Base-by-base conservation (phyloP, 92 coral and sea anemone genomes). In the Porites cylindrica region DNA sequence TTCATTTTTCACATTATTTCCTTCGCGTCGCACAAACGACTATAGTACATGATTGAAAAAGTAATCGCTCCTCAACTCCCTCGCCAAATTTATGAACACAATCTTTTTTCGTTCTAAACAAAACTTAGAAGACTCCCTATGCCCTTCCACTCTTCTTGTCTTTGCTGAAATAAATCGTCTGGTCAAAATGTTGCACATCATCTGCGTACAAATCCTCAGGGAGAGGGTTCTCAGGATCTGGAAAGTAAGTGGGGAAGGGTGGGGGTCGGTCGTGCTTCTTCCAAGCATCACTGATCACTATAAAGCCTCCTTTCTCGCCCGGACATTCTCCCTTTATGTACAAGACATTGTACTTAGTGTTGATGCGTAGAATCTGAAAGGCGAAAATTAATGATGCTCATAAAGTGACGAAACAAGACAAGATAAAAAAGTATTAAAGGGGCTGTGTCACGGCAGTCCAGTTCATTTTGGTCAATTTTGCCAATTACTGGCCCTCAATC, bases 201-300 rank as follows among this genome's bases (percentile, higher is more conserved):
- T 97, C 96, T n/a, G 96, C 98, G 62, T 89, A 90, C 88, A 97
- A 65, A 77, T 97, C 98, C 75, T 97, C 99, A 3, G 92, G 90
- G 77, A 93, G 66, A 19, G 97, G 93, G 51, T 93, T 92, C 50
- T 93, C 85, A 9, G 85, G 84, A 61, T 95, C 94, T 21, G 97
- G 97, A 63, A 95, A 92, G 68, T 92, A 95, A 52, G 99, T 97
- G 63, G 99, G 99, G 88, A 93, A 97, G 58, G 99, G 99, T 47
- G 99, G 98, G 38, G 99, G 92, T 19, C 75, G 86, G 32, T 86
- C 76, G 65, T 93, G 97, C 43, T 84, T 88, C 75, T 91, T 93
- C 94, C 96, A 91, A 23, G 98, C 94, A 68, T 97, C 99, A 0
- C 92, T 63, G 65, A 97, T 91, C 80, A 87, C 82, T 12, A 97